phyloP scores from a whole-genome alignment of 2,888 invertebrate genomes.

The Tridacna gigas region DNA sequence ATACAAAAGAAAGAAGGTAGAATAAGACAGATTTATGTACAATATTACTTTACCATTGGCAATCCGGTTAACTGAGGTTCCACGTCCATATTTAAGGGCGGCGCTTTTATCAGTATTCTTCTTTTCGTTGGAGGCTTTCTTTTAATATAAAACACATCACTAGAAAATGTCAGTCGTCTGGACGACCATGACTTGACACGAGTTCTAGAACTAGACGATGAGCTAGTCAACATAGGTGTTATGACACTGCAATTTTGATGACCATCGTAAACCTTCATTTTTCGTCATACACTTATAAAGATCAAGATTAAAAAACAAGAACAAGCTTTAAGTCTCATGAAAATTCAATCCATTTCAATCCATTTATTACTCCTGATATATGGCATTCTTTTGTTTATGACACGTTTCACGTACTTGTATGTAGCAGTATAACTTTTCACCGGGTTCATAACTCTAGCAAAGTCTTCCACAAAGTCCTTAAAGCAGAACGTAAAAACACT shows the following conservation, averaged over 20 bases:
- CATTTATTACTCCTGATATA: no score
- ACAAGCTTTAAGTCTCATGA: no score
- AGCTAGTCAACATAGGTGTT: slow-evolving; percentile 10
- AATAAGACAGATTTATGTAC: no score
- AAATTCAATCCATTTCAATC: no score
- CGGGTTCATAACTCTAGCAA: no score
- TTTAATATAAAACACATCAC: slow-evolving; percentile 49
- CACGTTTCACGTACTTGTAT: no score
- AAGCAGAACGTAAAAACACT: no score
- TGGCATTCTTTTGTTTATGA: no score
- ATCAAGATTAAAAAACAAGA: no score
- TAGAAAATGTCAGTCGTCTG: slow-evolving; percentile 30
- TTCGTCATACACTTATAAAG: background rate
- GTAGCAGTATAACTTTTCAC: no score
- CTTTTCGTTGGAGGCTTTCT: slow-evolving; percentile 49
- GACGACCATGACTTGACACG: slow-evolving; percentile 16
- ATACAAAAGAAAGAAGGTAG: no score
- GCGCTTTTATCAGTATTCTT: slow-evolving; percentile 18
- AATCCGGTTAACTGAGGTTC: slow-evolving; percentile 48
- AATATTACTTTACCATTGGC: slow-evolving; percentile 39
- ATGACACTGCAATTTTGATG: slow-evolving; percentile 7
- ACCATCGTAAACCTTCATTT: slow-evolving; percentile 8
- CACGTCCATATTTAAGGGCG: slow-evolving; percentile 14
- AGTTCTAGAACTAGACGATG: background rate
- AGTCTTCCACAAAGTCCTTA: no score